Evolutionary conservation across 2,797 vertebrate species (phyloP), one percentile per base, ranked within the genome.

Genomic region (Potorous gilbertii): DNA sequence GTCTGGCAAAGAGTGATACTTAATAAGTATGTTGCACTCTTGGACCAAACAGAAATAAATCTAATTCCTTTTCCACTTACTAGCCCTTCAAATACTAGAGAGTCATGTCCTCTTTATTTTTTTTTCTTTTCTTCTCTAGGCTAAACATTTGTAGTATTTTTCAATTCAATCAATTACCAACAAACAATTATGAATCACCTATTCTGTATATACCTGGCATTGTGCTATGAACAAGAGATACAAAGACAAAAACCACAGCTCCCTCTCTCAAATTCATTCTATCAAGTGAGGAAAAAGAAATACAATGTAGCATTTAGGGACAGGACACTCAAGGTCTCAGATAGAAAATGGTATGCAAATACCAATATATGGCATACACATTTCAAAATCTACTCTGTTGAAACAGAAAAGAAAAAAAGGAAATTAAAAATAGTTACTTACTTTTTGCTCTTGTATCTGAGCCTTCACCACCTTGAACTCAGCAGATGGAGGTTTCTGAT

Each of bases 391-490:
- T 74, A 74, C 6, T 92, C 21, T 91, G 55, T 40, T 90, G 91
- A 34, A 18, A 92, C 34, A 29, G 12, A 92, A 93, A 21, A 14
- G 11, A 40, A 91, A 50, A 50, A 81, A 57, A 92, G 94, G 52
- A 96, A 90, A 89, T 3, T 54, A 52, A 57, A 21, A 56, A 54
- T 0, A 0, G 28, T 96, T 90, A 97, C 98, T 98, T 98, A 99
- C 99, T 98, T 99, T 99, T 98, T 99, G 99, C 97, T 99, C 99
- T 98, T 99, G 99, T 98, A 99, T 99, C 98, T 99, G 99, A 90
- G 99, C 99, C 98, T 99, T 99, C 95, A 99, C 99, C 92, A 99
- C 99, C 99, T 99, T 99, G 98, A 99, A 99, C 98, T 99, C 99
- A 0, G 99, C 99, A 50, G 99, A 99, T 0, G 99, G 99, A 90